Evolutionary conservation across 1,140 invertebrate genomes (phyloP), one percentile per base, ranked within the genome.

Genomic region (Drosophila mauritiana): DNA sequence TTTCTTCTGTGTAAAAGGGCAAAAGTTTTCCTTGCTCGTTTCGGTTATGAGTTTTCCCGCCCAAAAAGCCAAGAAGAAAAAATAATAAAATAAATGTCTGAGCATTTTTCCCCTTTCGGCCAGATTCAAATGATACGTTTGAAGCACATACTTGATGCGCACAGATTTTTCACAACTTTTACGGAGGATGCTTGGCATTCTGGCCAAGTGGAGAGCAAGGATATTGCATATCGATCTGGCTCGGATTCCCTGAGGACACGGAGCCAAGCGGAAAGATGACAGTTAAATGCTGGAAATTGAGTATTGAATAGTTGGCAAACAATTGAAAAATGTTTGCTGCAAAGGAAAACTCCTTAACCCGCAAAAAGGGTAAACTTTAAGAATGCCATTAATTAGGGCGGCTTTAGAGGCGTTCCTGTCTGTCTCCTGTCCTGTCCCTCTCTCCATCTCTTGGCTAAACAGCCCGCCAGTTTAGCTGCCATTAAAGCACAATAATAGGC

Each of bases 401-500:
- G 20, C 42, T 64, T 49, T 45, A 56, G 43, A 61, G 78, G 58
- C 53, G 62, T 72, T 49, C 34, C 45, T 46, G 7, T 27, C 27
- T 27, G 25, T 31, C 42, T 49, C n/a, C n/a, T n/a, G n/a, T n/a
- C n/a, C n/a, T n/a, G 0, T 40, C 0, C 4, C 10, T 10, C 8
- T 20, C 42, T 10, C 3, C 20, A 22, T 22, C 42, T 36, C 64
- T 34, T 34, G 56, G 55, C 63, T 80, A 77, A 80, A 64, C 69
- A 67, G 82, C 49, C 31, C 54, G 83, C 59, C 83, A 83, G 73
- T 83, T 88, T 79, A 82, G 54, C 73, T 68, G 76, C 77, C 76
- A 89, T 84, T 89, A 88, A 80, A 89, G 80, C 67, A 73, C 61
- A 77, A 79, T 77, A 88, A 88, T 77, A 80, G 76, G 59, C 72